Percentiles rank a stretch among this genome's conserved stretches.
Conservation (phyloP, 2,113 vertebrate species). For the Nettapus auritus region DNA sequence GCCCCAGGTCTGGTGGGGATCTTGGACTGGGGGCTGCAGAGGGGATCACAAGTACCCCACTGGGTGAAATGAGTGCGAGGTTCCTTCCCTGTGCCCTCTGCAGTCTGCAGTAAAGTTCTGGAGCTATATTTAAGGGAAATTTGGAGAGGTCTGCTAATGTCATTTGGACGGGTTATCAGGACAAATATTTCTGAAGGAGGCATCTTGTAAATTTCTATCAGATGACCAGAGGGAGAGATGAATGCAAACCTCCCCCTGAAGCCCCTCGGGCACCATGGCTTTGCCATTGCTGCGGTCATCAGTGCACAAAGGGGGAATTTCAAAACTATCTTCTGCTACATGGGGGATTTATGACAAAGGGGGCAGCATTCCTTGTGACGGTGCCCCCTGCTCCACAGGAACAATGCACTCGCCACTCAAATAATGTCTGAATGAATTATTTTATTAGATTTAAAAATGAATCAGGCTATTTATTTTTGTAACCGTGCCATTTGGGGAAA, state of each 20-base stretch:
- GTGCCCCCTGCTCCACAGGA: accelerated
- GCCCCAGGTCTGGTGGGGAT: background rate
- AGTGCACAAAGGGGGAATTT: background rate
- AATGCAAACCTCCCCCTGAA: accelerated
- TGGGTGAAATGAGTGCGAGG: background rate
- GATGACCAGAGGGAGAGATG: accelerated
- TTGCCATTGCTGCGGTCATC: accelerated
- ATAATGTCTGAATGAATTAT: background rate
- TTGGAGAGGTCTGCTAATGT: background rate
- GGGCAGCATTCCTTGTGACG: background rate
- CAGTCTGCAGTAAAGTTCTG: background rate
- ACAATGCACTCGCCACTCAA: background rate
- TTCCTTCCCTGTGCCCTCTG: background rate
- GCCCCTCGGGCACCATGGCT: background rate
- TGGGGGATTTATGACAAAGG: background rate
- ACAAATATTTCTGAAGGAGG: background rate
- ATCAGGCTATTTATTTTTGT: background rate
- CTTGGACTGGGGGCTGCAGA: background rate
- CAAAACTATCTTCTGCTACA: background rate
- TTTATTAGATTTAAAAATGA: background rate
- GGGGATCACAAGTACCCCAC: accelerated
- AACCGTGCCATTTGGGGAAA: background rate
- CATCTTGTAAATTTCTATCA: background rate
- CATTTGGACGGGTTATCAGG: background rate
- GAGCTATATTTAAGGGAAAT: background rate